Conservation (phyloP, 2,888 invertebrate species). For the Campaea margaritaria region DNA sequence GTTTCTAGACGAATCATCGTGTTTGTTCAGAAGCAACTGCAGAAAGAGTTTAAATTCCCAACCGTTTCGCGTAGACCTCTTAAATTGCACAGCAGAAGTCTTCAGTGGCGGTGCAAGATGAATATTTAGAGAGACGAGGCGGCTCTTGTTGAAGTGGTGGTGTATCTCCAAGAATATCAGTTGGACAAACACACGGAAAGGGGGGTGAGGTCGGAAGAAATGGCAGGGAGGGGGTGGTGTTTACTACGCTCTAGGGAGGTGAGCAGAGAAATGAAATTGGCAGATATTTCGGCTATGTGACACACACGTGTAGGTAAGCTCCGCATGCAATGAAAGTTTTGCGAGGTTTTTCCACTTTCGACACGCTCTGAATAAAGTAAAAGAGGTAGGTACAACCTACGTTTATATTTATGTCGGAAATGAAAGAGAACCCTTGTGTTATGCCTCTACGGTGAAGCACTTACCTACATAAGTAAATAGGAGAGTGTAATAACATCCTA, state of each 20-base stretch:
- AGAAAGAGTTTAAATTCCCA: slow-evolving; percentile 60
- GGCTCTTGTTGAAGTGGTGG: slow-evolving; percentile 60
- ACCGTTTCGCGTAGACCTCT: slow-evolving; percentile 58
- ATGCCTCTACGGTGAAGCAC: slow-evolving; percentile 46
- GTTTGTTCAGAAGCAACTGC: slow-evolving; percentile 68
- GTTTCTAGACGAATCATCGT: slow-evolving; percentile 75
- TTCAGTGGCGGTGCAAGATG: slow-evolving; percentile 36
- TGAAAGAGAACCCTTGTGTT: slow-evolving; percentile 62
- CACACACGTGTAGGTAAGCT: slow-evolving; percentile 76
- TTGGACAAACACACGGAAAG: slow-evolving; percentile 71
- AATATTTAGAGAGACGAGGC: slow-evolving; percentile 43
- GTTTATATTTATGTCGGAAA: slow-evolving; percentile 55
- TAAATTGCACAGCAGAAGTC: slow-evolving; percentile 48
- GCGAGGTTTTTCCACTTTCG: slow-evolving; percentile 76
- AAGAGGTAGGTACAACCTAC: slow-evolving; percentile 61
- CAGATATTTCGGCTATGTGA: slow-evolving; percentile 80
- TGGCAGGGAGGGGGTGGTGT: slow-evolving; percentile 66
- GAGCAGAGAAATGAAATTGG: slow-evolving; percentile 81
- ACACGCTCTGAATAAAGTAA: slow-evolving; percentile 73
- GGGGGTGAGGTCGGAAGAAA: slow-evolving; percentile 50
- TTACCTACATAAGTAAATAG: slow-evolving; percentile 48
- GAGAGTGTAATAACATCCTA: slow-evolving; percentile 44
- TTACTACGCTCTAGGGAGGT: slow-evolving; percentile 81
- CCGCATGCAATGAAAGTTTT: slow-evolving; percentile 75
- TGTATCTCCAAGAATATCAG: slow-evolving; percentile 77